Conservation (phyloP, 2,888 invertebrate genomes). For the Aethes cnicana region DNA sequence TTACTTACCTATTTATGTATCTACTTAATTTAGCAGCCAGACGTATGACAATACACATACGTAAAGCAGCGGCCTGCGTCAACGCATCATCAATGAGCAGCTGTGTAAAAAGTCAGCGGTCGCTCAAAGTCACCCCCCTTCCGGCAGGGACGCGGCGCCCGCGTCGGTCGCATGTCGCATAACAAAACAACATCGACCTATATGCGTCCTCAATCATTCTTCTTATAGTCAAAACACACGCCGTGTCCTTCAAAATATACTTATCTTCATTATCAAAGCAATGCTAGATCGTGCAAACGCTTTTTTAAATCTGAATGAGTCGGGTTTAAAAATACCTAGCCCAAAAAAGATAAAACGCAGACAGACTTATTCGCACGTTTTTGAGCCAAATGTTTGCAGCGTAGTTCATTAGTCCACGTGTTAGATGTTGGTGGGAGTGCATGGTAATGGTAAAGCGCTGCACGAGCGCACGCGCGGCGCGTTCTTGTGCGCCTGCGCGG, state of each 20-base stretch:
- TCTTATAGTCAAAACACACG: conserved; percentile 40
- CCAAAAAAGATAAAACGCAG: background rate
- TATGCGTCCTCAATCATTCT: conserved; percentile 52
- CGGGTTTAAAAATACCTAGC: background rate
- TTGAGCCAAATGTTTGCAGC: conserved; percentile 31
- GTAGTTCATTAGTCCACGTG: conserved; percentile 55
- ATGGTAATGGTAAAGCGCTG: conserved; percentile 49
- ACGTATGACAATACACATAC: conserved; percentile 14
- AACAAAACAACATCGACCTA: conserved; percentile 48
- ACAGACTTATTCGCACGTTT: conserved; percentile 5
- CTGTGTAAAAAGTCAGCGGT: conserved; percentile 68
- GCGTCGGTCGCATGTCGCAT: conserved; percentile 39
- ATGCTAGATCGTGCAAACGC: too few species aligned
- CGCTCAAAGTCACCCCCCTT: conserved; percentile 75
- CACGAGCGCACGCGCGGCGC: conserved; percentile 52
- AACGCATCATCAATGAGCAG: conserved; percentile 59
- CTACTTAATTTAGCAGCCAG: too few species aligned
- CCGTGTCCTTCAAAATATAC: conserved; percentile 16
- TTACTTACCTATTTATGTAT: too few species aligned
- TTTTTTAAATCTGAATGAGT: background rate
- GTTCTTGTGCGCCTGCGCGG: conserved; percentile 48
- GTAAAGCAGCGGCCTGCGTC: conserved; percentile 59
- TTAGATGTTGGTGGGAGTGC: conserved; percentile 50
- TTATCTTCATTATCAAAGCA: too few species aligned
- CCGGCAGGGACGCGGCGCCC: conserved; percentile 63